Conservation (phyloP, 2,888 invertebrate genomes). For the Tetheella fluctuosa region DNA sequence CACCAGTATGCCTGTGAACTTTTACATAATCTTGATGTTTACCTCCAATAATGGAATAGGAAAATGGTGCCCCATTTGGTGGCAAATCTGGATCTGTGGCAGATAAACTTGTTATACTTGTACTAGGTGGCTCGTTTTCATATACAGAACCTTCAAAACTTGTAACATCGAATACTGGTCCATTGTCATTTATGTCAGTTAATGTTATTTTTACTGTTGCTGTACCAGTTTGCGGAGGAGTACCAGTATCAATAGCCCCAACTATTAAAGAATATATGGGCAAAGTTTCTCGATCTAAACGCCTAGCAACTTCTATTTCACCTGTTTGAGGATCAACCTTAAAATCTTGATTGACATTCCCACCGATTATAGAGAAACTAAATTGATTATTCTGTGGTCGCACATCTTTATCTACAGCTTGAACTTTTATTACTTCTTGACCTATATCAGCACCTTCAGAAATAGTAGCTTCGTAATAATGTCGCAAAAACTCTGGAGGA, state of each 20-base stretch:
- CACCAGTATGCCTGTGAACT: slow-evolving; percentile 91
- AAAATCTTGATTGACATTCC: slow-evolving; percentile 92
- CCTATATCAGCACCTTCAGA: slow-evolving; percentile 92
- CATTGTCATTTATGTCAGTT: slow-evolving; percentile 96
- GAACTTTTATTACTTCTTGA: slow-evolving; percentile 89
- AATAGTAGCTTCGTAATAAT: slow-evolving; percentile 90
- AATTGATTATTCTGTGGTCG: slow-evolving; percentile 96
- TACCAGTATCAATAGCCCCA: slow-evolving; percentile 94
- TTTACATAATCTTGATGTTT: slow-evolving; percentile 90
- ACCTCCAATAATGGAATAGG: slow-evolving; percentile 91
- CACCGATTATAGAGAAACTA: slow-evolving; percentile 93
- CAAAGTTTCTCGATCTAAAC: slow-evolving; percentile 92
- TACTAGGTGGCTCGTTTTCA: slow-evolving; percentile 94
- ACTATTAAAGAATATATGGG: slow-evolving; percentile 90
- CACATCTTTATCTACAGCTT: slow-evolving; percentile 96
- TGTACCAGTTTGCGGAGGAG: slow-evolving; percentile 96
- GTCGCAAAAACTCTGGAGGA: slow-evolving; percentile 95
- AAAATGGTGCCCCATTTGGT: slow-evolving; percentile 95
- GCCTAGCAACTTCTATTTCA: slow-evolving; percentile 89
- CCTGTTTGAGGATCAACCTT: slow-evolving; percentile 95
- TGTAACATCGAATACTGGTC: slow-evolving; percentile 90
- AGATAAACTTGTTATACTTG: slow-evolving; percentile 92
- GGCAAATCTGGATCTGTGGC: slow-evolving; percentile 95
- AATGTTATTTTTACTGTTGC: slow-evolving; percentile 91
- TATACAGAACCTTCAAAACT: slow-evolving; percentile 90